Evolutionary conservation across 2,113 vertebrate species (phyloP).

Genomic region (Mystacornis crossleyi): DNA sequence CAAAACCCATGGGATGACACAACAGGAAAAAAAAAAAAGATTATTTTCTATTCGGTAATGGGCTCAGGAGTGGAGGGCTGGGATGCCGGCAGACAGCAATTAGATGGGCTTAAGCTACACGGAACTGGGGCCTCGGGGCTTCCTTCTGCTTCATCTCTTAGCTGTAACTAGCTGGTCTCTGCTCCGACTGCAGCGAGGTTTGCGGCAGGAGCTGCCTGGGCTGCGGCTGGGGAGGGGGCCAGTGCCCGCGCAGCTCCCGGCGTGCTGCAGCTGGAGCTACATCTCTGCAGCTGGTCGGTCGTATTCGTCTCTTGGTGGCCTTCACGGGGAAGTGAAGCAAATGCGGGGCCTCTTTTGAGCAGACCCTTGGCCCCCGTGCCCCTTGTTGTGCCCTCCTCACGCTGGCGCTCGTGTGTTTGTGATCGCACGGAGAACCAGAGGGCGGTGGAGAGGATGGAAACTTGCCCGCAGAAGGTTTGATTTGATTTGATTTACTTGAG

Average conservation of each 20-base stretch:
- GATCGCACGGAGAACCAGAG: neutral
- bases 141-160: neutral
- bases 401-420: rapidly evolving
- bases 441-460: neutral
- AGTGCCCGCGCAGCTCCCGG: neutral
- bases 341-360: neutral
- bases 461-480: neutral
- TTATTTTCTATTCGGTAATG: neutral
- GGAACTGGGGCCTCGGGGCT: neutral
- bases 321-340: neutral
- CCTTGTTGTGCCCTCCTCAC: neutral
- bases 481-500: neutral
- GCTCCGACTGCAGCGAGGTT: rapidly evolving
- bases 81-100: neutral
- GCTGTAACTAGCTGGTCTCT: neutral
- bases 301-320: neutral
- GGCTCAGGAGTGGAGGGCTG: neutral
- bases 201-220: neutral
- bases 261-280: neutral
- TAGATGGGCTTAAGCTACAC: neutral
- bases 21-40: neutral
- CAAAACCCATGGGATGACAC: neutral
- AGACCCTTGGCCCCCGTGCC: neutral
- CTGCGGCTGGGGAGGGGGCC: too few relatives aligned
- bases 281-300: neutral